Evolutionary conservation across 2,888 invertebrate species (phyloP), one percentile per base, ranked within the genome.

Genomic region (Liposcelis brunnea): DNA sequence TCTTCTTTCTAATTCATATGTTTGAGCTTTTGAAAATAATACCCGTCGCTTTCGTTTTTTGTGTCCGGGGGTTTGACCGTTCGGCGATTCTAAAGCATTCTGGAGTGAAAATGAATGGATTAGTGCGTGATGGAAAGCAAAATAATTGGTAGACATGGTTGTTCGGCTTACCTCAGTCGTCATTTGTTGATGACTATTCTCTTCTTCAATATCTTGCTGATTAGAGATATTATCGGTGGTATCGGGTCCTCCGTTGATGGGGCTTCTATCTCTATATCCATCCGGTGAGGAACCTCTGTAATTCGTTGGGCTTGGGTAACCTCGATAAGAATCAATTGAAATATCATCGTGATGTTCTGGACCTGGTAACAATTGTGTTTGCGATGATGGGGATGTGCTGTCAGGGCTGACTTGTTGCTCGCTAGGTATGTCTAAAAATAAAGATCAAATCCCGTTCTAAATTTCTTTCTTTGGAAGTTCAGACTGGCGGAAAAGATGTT

Each of bases 1-100:
- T 50, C 95, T 72, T 58, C 93, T 69, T 61, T 97, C 95, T 52
- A 97, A 62, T 61, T 97, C 95, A 65, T 86, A 95, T 0, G 95
- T 97, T 61, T 97, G 97, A 0, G 90, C 87, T 65, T 95, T 97
- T 43, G 94, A 93, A 65, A 98, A 98, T 2, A 98, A 72, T 0
- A 98, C 95, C 2, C 98, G 75, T 45, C 98, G 74, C 65, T 98
- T 98, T 48, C 95, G 76, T 59, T 93, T 90, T 64, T 93, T 91
- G 58, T 80, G 81, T 11, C 64, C 65, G 33, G 47, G 14, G 14
- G 43, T 44, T 2, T 47, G 48, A 16, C 40, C 40, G 16, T 14
- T 26, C 26, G 26, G 26, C 26, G 26, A 26, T 26, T 26, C 35
- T 35, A 15, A 14, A 15, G 16, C 35, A 35, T 35, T 35, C 35